Evolutionary conservation across 2,113 vertebrate species (phyloP).

Genomic region (Corythoichthys intestinalis): DNA sequence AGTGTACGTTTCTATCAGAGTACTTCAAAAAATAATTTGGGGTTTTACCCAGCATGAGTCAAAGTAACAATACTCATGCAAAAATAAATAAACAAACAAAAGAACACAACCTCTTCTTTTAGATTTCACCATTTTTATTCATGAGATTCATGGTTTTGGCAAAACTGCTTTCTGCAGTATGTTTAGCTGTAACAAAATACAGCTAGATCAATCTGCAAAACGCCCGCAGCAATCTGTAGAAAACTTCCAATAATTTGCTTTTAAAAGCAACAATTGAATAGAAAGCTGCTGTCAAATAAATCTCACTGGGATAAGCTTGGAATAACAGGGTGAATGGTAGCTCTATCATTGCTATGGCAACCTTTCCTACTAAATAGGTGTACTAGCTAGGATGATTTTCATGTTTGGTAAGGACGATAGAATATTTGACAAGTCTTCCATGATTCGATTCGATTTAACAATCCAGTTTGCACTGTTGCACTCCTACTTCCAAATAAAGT

Average conservation of each 20-base stretch:
- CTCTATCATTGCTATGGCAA: neutral
- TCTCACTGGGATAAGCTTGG: neutral
- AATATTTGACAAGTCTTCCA: no score
- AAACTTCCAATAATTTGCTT: neutral
- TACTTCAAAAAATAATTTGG: neutral
- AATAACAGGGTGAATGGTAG: neutral
- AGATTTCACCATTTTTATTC: neutral
- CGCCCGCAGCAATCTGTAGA: neutral
- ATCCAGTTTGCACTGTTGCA: no score
- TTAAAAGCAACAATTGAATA: neutral
- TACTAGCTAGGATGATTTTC: neutral
- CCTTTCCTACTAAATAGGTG: neutral
- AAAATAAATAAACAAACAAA: neutral
- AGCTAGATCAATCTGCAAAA: neutral
- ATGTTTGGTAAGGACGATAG: no score
- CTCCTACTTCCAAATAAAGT: no score
- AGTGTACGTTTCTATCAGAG: neutral
- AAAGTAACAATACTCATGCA: neutral
- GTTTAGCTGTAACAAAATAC: conserved; percentile 12
- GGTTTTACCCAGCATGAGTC: neutral
- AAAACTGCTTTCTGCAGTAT: neutral
- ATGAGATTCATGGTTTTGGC: conserved; percentile 1
- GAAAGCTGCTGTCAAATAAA: neutral
- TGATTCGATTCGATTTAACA: no score
- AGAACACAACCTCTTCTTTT: neutral